Conservation (phyloP, 2,888 invertebrate species). For the Globia sparganii region DNA sequence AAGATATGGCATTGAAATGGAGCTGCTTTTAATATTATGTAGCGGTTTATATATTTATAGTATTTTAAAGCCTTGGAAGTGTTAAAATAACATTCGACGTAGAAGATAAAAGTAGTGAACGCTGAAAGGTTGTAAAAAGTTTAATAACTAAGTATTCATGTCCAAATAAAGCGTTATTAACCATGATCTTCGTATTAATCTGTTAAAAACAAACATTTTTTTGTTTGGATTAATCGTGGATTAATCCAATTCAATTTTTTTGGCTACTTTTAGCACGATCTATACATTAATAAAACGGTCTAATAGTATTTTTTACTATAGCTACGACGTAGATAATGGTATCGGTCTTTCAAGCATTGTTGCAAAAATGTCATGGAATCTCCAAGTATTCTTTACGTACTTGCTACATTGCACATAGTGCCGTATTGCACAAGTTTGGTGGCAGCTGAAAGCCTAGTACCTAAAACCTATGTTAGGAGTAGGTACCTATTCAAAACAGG, state of each 20-base stretch:
- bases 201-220: slow-evolving; percentile 16
- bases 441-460: slow-evolving; percentile 8
- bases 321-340: background rate
- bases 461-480: slow-evolving; percentile 1
- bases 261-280: background rate
- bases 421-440: slow-evolving; percentile 5
- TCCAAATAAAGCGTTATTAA: background rate
- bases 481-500: background rate
- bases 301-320: background rate
- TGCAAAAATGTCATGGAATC: background rate
- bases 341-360: background rate
- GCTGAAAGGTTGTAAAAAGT: slow-evolving; percentile 23
- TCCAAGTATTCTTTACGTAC: background rate
- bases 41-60: background rate
- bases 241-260: slow-evolving; percentile 8
- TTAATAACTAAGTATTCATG: background rate
- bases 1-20: slow-evolving; percentile 38
- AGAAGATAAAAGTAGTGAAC: background rate
- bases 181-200: slow-evolving; percentile 23
- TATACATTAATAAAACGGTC: background rate
- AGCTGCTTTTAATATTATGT: slow-evolving; percentile 15
- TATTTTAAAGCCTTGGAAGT: background rate
- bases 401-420: background rate
- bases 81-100: background rate
- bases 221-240: background rate